These are phyloP conservation scores for Apostichopus leukothele DNA, from an alignment of 53 echinoderm and acorn worm species.

Conservation along the genomic window DNA sequence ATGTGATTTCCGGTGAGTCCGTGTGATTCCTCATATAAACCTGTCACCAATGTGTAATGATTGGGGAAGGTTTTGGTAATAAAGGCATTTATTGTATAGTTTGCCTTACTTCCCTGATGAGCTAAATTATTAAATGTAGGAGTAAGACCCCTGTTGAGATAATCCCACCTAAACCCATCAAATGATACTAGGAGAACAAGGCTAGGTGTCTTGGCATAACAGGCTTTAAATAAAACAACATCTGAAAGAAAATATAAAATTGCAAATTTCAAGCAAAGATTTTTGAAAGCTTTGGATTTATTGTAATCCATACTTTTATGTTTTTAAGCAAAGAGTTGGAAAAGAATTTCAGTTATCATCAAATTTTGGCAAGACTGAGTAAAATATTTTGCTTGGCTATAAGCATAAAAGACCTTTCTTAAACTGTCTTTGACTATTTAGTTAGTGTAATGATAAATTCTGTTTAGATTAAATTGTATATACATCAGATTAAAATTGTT, in stretches of 20 bases:
- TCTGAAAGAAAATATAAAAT: neutral
- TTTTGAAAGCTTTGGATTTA: too few species aligned
- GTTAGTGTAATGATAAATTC: too few species aligned
- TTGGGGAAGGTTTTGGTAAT: slow-evolving; percentile 89
- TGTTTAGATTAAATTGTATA: too few species aligned
- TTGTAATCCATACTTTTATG: too few species aligned
- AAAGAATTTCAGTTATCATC: too few species aligned
- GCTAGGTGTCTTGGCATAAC: neutral
- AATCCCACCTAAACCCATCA: slow-evolving; percentile 96
- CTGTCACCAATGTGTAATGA: slow-evolving; percentile 82
- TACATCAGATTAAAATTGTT: too few species aligned
- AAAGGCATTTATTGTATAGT: slow-evolving; percentile 65
- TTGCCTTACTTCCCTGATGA: slow-evolving; percentile 63
- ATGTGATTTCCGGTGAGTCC: slow-evolving; percentile 79
- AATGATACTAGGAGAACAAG: slow-evolving; percentile 85
- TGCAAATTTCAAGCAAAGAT: neutral
- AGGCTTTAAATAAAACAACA: neutral
- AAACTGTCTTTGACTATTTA: too few species aligned
- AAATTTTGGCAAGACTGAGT: too few species aligned
- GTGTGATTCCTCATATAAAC: slow-evolving; percentile 85
- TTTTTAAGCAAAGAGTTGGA: too few species aligned
- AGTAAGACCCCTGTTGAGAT: slow-evolving; percentile 65
- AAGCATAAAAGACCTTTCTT: too few species aligned
- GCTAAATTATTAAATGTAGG: slow-evolving; percentile 75
- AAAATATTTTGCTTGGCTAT: too few species aligned